A percentile compares a stretch with the other conserved stretches of the same genome.
Conservation (phyloP, 2,113 vertebrate genomes). For the Apaloderma vittatum region DNA sequence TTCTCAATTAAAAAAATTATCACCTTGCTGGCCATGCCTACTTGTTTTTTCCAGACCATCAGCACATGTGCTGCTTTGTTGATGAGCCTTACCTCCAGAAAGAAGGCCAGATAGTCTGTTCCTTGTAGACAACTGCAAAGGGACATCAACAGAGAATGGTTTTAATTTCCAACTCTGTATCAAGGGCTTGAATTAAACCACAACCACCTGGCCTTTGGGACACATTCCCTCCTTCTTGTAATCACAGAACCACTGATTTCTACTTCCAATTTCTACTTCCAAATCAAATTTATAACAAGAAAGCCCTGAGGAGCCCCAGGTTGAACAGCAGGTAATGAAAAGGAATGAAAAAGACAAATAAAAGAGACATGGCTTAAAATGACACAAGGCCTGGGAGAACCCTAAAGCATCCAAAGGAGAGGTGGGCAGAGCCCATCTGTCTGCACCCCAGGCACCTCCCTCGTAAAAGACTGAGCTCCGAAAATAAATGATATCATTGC, state of each 20-base stretch:
- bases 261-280: constrained; percentile 52
- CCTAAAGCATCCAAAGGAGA: background rate
- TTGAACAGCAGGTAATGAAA: constrained; percentile 33
- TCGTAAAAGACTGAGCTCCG: background rate
- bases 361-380: background rate
- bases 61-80: background rate
- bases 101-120: background rate
- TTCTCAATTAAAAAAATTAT: background rate
- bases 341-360: constrained; percentile 25
- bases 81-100: constrained; percentile 13
- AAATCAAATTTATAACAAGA: constrained; percentile 56
- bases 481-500: constrained; percentile 22
- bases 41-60: background rate
- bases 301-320: background rate
- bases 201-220: constrained; percentile 37
- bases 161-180: constrained; percentile 41
- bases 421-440: background rate
- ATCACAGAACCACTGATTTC: background rate
- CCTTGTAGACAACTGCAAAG: background rate
- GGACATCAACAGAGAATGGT: background rate
- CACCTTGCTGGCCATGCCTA: background rate
- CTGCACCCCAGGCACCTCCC: background rate
- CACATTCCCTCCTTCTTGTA: background rate
- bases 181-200: background rate
- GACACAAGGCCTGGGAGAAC: background rate